Evolutionary conservation across 2,113 vertebrate genomes (phyloP).

Genomic region (Micromys minutus): DNA sequence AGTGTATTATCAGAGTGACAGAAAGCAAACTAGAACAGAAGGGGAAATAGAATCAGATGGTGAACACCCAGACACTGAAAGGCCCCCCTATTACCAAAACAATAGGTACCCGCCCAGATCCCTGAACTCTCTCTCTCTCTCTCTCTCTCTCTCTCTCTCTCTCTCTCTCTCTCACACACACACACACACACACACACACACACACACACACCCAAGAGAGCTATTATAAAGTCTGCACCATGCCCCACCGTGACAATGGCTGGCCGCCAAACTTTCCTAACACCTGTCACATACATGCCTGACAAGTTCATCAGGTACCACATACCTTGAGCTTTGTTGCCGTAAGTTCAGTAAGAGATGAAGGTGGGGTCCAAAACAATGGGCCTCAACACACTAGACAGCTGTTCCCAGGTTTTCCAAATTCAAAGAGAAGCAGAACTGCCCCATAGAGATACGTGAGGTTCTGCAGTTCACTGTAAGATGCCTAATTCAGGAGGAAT

Average conservation of each 20-base stretch:
- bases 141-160: no score
- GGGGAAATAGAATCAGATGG: background rate
- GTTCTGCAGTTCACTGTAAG: background rate
- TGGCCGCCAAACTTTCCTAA: background rate
- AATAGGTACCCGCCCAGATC: background rate
- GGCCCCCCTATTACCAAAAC: no score
- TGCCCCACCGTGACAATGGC: background rate
- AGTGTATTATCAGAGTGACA: background rate
- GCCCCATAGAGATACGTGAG: background rate
- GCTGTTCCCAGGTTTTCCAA: slow-evolving; percentile 37
- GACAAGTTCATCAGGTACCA: background rate
- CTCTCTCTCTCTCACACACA: no score
- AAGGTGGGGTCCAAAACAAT: background rate
- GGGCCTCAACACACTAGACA: background rate
- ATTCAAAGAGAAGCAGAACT: slow-evolving; percentile 20
- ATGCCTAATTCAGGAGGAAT: slow-evolving; percentile 45
- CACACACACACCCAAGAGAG: background rate
- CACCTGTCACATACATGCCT: slow-evolving; percentile 28
- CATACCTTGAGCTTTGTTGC: slow-evolving; percentile 1
- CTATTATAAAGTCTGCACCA: fast-evolving
- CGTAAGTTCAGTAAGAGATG: background rate
- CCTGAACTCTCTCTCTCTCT: no score
- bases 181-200: no score
- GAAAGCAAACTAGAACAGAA: background rate
- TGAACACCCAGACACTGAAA: background rate